These are phyloP conservation scores for Mormyrops boulengeri DNA, from an alignment of 2,797 vertebrate genomes.

Conservation along the genomic window DNA sequence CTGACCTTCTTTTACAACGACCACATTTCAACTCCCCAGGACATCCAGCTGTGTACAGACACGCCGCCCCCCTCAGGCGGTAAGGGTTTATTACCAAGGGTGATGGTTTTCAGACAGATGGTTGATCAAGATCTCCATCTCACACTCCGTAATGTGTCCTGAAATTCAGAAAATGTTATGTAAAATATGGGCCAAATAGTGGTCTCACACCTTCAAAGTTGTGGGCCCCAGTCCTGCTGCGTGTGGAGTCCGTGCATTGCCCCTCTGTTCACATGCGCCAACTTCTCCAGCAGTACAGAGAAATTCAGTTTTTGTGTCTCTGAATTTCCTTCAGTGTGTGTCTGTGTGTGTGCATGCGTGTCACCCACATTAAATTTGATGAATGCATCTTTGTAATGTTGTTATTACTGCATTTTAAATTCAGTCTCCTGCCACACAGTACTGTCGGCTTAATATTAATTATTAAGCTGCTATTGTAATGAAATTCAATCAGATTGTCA, in stretches of 20 bases:
- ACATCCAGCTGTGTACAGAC: slow-evolving; percentile 7
- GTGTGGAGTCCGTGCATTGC: neutral
- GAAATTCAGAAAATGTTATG: neutral
- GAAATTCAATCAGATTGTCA: neutral
- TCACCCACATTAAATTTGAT: neutral
- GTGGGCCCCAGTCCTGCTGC: neutral
- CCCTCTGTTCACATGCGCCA: neutral
- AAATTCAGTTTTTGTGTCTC: neutral
- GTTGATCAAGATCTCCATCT: neutral
- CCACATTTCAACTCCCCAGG: neutral
- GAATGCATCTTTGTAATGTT: neutral
- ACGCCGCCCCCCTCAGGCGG: neutral
- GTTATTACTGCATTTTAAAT: neutral
- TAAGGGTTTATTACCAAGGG: neutral
- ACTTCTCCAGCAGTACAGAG: neutral
- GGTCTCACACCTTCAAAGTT: neutral
- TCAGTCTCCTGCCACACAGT: neutral
- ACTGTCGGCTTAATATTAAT: neutral
- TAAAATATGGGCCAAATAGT: neutral
- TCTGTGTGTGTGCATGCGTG: neutral
- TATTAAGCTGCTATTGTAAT: neutral
- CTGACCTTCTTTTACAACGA: slow-evolving; percentile 5
- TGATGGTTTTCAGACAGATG: neutral
- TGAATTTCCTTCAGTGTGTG: neutral
- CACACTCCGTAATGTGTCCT: neutral